phyloP scores from a whole-genome alignment of 1,140 invertebrate species.

The Scaptomyza graminum region DNA sequence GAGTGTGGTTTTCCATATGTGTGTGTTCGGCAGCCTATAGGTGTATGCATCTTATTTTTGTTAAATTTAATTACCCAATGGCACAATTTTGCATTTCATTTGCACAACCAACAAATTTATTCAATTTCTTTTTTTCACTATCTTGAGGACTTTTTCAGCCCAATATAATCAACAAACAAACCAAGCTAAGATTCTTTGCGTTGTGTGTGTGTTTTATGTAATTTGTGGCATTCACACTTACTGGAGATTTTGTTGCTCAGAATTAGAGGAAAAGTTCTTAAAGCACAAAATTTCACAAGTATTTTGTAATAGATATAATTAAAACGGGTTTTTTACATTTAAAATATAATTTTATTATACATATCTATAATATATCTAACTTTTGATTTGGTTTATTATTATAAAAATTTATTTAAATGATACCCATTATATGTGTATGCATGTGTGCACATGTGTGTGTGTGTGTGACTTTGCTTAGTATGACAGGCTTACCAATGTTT shows the following conservation, averaged over 20 bases:
- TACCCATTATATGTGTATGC: too few relatives aligned
- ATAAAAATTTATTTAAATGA: too few relatives aligned
- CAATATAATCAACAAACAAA: slow-evolving; percentile 1
- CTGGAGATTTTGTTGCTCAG: neutral
- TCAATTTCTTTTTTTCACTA: neutral
- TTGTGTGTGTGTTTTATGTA: slow-evolving; percentile 21
- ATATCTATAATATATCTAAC: neutral
- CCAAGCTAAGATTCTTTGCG: slow-evolving; percentile 1
- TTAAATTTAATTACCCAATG: slow-evolving; percentile 57
- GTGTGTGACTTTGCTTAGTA: neutral
- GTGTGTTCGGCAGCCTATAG: slow-evolving; percentile 25
- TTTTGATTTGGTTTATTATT: neutral
- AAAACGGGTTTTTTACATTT: too few relatives aligned
- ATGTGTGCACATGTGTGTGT: neutral
- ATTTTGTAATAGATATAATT: too few relatives aligned
- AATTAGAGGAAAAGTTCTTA: neutral
- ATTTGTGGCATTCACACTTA: slow-evolving; percentile 36
- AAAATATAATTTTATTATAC: too few relatives aligned
- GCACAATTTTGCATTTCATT: slow-evolving; percentile 41
- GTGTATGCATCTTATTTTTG: slow-evolving; percentile 72
- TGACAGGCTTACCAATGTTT: slow-evolving; percentile 36
- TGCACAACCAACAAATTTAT: slow-evolving; percentile 24
- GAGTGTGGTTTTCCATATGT: neutral
- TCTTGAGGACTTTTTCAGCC: neutral
- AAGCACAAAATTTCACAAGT: too few relatives aligned